phyloP scores from a whole-genome alignment of 2,113 vertebrate species.

The Melanostigma gelatinosum region DNA sequence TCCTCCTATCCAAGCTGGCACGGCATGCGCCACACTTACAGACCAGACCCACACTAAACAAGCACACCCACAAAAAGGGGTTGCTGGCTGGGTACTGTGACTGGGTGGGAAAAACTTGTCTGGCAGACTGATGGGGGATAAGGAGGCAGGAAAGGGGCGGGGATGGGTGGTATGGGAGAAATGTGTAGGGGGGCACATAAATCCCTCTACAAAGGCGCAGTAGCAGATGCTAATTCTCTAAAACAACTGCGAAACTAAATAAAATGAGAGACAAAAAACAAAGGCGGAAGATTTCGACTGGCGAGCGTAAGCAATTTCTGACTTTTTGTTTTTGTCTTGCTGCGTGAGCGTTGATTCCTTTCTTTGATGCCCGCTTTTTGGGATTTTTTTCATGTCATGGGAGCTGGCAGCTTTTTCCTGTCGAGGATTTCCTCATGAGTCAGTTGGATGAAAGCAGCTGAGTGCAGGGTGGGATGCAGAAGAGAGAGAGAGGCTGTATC shows the following conservation, averaged over 20 bases:
- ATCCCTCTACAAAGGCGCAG: constrained; percentile 73
- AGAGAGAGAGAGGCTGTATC: constrained; percentile 66
- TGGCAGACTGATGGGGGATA: constrained; percentile 70
- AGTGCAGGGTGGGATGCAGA: constrained; percentile 61
- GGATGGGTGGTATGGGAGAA: constrained; percentile 63
- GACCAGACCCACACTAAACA: constrained; percentile 73
- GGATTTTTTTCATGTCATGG: constrained; percentile 50
- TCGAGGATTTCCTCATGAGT: constrained; percentile 69
- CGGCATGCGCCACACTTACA: constrained; percentile 63
- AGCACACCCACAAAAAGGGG: constrained; percentile 74
- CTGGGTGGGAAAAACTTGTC: constrained; percentile 77
- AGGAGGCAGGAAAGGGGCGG: constrained; percentile 65
- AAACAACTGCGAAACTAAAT: constrained; percentile 78
- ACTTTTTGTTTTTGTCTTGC: constrained; percentile 61
- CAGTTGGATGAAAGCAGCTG: constrained; percentile 68
- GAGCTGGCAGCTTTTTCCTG: constrained; percentile 68
- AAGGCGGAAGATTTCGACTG: constrained; percentile 59
- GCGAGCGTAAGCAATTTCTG: constrained; percentile 62
- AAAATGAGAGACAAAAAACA: constrained; percentile 70
- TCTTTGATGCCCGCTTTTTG: constrained; percentile 59
- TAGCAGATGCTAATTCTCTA: constrained; percentile 76
- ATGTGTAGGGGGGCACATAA: constrained; percentile 70
- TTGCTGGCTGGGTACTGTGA: constrained; percentile 70
- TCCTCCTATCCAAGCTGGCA: constrained; percentile 78
- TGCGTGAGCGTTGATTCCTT: constrained; percentile 51